A percentile compares a stretch with the other conserved stretches of the same genome.
Evolutionary conservation across 2,888 invertebrate species (phyloP).

Genomic region (Matsumyia berberina): DNA sequence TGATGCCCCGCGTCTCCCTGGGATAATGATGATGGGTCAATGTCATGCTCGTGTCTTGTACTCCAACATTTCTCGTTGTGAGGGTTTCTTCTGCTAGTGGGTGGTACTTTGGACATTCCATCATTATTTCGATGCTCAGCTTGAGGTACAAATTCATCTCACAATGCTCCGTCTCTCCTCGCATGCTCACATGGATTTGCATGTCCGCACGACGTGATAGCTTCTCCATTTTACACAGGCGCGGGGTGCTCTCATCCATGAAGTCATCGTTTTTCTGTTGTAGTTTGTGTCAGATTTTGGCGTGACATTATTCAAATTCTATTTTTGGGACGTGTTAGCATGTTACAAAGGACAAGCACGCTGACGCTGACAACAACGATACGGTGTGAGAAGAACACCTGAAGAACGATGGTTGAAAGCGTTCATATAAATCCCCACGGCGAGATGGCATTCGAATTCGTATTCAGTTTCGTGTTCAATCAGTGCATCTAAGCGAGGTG

Average conservation of each 20-base stretch:
- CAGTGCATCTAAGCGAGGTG: constrained; percentile 74
- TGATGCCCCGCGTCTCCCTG: constrained; percentile 1
- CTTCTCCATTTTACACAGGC: constrained; percentile 18
- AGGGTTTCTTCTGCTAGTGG: constrained; percentile 42
- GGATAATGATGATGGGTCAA: constrained; percentile 64
- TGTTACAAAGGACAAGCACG: constrained; percentile 61
- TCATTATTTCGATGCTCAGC: constrained; percentile 64
- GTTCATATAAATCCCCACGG: constrained; percentile 31
- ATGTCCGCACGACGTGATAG: constrained; percentile 72
- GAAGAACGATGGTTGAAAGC: constrained; percentile 48
- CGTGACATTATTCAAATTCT: constrained; percentile 76
- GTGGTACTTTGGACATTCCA: constrained; percentile 72
- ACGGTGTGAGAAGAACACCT: too few relatives aligned
- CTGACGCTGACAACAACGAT: constrained; percentile 17
- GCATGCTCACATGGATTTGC: constrained; percentile 68
- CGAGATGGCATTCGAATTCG: constrained; percentile 59
- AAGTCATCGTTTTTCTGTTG: constrained; percentile 58
- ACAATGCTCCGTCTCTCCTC: constrained; percentile 34
- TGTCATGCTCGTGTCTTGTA: constrained; percentile 72
- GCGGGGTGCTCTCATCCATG: constrained; percentile 39
- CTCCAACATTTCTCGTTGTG: constrained; percentile 9
- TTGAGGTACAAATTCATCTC: constrained; percentile 73
- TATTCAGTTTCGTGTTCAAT: constrained; percentile 75
- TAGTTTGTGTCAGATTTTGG: constrained; percentile 69
- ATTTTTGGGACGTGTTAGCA: constrained; percentile 75